Percentiles rank a stretch among this genome's conserved stretches.
These are phyloP conservation scores for Choloepus hoffmanni DNA, from an alignment of 2,113 vertebrate genomes.

Conservation along the genomic window DNA sequence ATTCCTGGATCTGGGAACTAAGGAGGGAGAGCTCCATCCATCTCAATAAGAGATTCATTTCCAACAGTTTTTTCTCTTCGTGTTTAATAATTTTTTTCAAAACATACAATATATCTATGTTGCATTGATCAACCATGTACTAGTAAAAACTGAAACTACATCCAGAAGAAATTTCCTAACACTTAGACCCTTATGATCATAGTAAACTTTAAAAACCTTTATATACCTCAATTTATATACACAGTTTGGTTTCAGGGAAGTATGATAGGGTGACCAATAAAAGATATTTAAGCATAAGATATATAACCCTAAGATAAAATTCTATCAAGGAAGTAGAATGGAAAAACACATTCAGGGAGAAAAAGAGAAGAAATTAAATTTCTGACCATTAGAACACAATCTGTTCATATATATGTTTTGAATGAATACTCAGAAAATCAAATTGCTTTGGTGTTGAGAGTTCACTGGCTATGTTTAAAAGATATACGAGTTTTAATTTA, in stretches of 20 bases:
- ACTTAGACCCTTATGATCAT: not conserved
- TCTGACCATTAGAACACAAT: not conserved
- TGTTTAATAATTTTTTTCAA: constrained; percentile 19
- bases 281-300: not conserved
- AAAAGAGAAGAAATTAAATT: constrained; percentile 55
- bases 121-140: not conserved
- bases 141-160: constrained; percentile 1
- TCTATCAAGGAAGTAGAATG: not conserved
- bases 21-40: accelerated
- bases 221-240: not conserved
- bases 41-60: not conserved
- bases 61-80: not conserved
- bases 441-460: not conserved
- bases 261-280: not conserved
- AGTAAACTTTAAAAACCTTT: constrained; percentile 6
- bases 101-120: not conserved
- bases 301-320: constrained; percentile 21
- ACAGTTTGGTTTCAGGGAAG: constrained; percentile 7
- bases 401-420: not conserved
- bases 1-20: not conserved
- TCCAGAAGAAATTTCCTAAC: constrained; percentile 10
- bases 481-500: not conserved
- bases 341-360: not conserved
- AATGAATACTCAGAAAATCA: not conserved
- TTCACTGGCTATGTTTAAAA: not conserved